Evolutionary conservation across 2,113 vertebrate genomes (phyloP), one percentile per base, ranked within the genome.

Genomic region (Ardeotis arabs): DNA sequence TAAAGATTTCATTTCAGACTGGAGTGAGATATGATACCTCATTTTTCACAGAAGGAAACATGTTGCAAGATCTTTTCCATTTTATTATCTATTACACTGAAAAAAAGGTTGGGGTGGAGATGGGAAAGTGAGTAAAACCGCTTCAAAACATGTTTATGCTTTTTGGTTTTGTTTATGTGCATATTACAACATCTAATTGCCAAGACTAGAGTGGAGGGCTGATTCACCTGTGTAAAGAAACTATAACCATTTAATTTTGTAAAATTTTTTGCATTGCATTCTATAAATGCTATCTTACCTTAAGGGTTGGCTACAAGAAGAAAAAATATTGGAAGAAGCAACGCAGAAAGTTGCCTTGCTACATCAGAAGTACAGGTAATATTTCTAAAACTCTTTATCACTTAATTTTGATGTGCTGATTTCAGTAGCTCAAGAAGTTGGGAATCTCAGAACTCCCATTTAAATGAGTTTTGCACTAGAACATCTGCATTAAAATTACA

Each of bases 231-330:
- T 33, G 11, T 64, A 53, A 70, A 80, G 59, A 81, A 70, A 67
- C 14, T 55, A 12, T 37, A 81, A 52, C 23, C 2, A 31, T 58
- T 86, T 77, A 62, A 69, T 83, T 90, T 83, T 83, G 55, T 85
- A 79, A 66, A 63, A 0, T 16, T 39, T 67, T 94, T 84, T 29
- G 7, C 37, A 62, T 70, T 83, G 93, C 15, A 49, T 87, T 80
- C 39, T 64, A 13, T 68, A 91, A 97, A 74, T 90, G 17, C 50
- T 96, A 7, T 96, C 29, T 93, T 97, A 76, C 69, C 23, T 91
- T 95, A 96, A 99, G 99, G 99, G 98, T 33, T 99, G 99, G 99
- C 98, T 99, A 89, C 99, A 99, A 96, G 99, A 99, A 98, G 99
- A 99, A 90, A 98, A 99, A 74, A 98, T 99, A 69, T 52, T 99